A percentile compares a stretch with the other conserved stretches of the same genome.
Evolutionary conservation across 2,888 invertebrate species (phyloP).

Genomic region (Ceriagrion tenellum): DNA sequence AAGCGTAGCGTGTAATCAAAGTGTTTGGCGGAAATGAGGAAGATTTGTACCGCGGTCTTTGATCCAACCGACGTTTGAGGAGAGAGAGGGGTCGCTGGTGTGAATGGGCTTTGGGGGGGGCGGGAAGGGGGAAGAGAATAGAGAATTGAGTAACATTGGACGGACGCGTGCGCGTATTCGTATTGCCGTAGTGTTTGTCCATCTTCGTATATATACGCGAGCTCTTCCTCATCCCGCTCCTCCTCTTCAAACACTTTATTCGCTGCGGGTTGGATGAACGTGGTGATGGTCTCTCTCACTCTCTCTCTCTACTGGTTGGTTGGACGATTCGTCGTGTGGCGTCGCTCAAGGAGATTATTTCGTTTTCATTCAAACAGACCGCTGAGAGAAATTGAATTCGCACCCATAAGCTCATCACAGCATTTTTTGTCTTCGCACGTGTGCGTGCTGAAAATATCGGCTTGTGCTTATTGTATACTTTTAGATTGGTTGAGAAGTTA

Average conservation of each 20-base stretch:
- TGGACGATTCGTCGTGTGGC: neutral
- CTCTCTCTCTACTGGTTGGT: neutral
- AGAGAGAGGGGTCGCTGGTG: too few relatives aligned
- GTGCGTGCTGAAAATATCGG: neutral
- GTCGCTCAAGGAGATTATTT: neutral
- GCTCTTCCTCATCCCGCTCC: too few relatives aligned
- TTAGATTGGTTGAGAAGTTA: neutral
- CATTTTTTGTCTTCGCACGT: neutral
- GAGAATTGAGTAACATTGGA: neutral
- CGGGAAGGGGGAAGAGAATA: too few relatives aligned
- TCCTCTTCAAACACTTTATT: neutral
- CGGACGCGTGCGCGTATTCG: neutral
- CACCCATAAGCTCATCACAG: neutral
- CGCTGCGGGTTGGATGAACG: neutral
- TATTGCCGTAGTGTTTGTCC: neutral
- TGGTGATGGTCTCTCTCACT: neutral
- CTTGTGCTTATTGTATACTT: neutral
- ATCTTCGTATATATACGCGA: neutral
- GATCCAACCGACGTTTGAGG: neutral
- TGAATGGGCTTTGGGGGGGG: too few relatives aligned
- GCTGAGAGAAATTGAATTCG: neutral
- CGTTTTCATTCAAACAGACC: neutral
- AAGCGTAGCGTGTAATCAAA: slow-evolving; percentile 39
- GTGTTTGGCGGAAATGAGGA: slow-evolving; percentile 33
- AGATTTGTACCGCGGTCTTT: neutral